Evolutionary conservation across 2,888 invertebrate genomes (phyloP).

Genomic region (Drosophila niveifrons): DNA sequence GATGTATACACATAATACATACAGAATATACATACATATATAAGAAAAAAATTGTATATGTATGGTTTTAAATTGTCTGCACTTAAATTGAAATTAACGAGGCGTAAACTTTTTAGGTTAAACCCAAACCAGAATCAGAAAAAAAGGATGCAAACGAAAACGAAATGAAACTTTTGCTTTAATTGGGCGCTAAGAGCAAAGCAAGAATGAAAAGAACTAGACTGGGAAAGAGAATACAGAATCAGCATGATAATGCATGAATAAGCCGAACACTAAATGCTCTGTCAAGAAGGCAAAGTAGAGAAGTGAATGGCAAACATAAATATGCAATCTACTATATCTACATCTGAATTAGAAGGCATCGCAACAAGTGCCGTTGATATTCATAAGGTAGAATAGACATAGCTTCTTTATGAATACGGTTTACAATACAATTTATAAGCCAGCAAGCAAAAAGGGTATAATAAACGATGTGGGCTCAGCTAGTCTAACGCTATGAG

Average conservation of each 20-base stretch:
- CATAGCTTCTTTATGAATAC: not conserved
- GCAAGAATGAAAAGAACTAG: slow-evolving; percentile 12
- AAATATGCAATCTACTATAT: too few species aligned
- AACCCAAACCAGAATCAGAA: slow-evolving; percentile 28
- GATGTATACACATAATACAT: slow-evolving; percentile 4
- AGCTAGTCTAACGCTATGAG: slow-evolving; percentile 13
- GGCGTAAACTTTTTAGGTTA: slow-evolving; percentile 74
- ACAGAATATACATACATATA: slow-evolving; percentile 3
- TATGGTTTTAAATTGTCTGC: slow-evolving; percentile 71
- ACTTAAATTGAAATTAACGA: slow-evolving; percentile 83
- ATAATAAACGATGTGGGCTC: slow-evolving; percentile 24
- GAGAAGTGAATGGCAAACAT: not conserved
- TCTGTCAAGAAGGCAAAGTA: slow-evolving; percentile 4
- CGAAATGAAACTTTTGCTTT: slow-evolving; percentile 70
- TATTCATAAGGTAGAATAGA: not conserved
- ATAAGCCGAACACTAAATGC: not conserved
- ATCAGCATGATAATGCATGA: not conserved
- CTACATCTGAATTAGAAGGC: not conserved
- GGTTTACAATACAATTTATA: not conserved
- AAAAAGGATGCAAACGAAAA: slow-evolving; percentile 59
- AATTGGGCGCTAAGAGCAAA: slow-evolving; percentile 76
- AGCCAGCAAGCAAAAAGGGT: slow-evolving; percentile 7
- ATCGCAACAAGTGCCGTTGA: not conserved
- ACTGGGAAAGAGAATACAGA: not conserved
- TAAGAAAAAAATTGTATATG: not conserved